Conservation (phyloP, 2,113 vertebrate species). For the Pelusios castaneus region DNA sequence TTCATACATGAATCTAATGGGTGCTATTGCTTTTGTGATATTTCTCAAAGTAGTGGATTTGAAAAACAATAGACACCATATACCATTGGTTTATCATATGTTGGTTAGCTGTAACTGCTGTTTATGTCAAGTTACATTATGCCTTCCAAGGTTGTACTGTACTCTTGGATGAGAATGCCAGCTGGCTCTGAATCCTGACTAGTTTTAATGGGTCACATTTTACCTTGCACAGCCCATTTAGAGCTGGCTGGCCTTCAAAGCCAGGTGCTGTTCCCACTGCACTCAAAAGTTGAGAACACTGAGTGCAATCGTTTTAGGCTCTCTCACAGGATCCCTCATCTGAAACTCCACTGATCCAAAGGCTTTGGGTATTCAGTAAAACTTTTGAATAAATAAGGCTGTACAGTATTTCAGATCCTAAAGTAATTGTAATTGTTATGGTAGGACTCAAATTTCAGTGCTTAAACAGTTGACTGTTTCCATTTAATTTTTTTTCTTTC, state of each 20-base stretch:
- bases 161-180: not conserved
- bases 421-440: not conserved
- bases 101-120: not conserved
- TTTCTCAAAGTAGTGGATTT: not conserved
- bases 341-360: not conserved
- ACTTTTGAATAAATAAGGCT: not conserved
- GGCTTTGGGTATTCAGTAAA: not conserved
- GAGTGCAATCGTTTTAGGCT: not conserved
- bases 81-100: not conserved
- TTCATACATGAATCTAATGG: not conserved
- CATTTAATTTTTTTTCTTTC: not conserved
- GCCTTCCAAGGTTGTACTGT: not conserved
- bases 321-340: slow-evolving; percentile 1
- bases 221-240: slow-evolving; percentile 17
- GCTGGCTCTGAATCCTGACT: not conserved
- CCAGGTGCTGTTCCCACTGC: not conserved
- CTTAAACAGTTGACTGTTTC: not conserved
- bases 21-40: not conserved
- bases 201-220: not conserved
- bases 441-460: not conserved
- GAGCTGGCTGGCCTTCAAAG: slow-evolving; percentile 22
- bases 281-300: not conserved
- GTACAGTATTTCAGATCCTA: not conserved
- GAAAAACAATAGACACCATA: not conserved
- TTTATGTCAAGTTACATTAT: slow-evolving; percentile 1